A percentile compares a stretch with the other conserved stretches of the same genome.
phyloP scores from a whole-genome alignment of 2,797 vertebrate species.

The Hemitrygon akajei region DNA sequence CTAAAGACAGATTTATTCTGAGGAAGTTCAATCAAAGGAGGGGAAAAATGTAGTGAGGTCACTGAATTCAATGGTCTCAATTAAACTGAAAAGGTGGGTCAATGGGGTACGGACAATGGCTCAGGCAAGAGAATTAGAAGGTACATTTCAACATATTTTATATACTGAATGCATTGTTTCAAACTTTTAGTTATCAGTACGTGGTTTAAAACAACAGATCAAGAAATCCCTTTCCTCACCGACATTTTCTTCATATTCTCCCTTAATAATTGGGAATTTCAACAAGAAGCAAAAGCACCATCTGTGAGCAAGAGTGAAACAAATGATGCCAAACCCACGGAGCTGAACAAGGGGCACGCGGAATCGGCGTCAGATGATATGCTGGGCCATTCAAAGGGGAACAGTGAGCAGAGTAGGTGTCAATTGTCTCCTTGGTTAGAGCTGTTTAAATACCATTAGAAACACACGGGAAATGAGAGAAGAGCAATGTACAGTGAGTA shows the following conservation, averaged over 20 bases:
- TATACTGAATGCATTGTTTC: not conserved
- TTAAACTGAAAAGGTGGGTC: not conserved
- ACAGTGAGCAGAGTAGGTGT: not conserved
- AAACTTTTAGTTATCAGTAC: not conserved
- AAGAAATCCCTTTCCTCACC: not conserved
- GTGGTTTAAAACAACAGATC: not conserved
- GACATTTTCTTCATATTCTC: not conserved
- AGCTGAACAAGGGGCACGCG: not conserved
- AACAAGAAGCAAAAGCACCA: not conserved
- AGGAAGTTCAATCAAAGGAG: not conserved
- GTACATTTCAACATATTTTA: not conserved
- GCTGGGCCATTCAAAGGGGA: not conserved
- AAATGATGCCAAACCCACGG: not conserved
- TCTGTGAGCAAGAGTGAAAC: not conserved
- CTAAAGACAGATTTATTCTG: too few relatives aligned
- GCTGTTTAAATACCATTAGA: not conserved
- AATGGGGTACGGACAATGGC: not conserved
- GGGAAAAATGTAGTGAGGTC: not conserved
- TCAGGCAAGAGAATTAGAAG: not conserved
- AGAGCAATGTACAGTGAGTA: not conserved
- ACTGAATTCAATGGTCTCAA: not conserved
- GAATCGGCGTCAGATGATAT: too few relatives aligned
- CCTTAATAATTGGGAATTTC: not conserved
- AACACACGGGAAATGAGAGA: not conserved
- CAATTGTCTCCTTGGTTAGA: not conserved